A percentile compares a stretch with the other conserved stretches of the same genome.
Conservation (phyloP, 2,113 vertebrate species). For the Meriones unguiculatus region DNA sequence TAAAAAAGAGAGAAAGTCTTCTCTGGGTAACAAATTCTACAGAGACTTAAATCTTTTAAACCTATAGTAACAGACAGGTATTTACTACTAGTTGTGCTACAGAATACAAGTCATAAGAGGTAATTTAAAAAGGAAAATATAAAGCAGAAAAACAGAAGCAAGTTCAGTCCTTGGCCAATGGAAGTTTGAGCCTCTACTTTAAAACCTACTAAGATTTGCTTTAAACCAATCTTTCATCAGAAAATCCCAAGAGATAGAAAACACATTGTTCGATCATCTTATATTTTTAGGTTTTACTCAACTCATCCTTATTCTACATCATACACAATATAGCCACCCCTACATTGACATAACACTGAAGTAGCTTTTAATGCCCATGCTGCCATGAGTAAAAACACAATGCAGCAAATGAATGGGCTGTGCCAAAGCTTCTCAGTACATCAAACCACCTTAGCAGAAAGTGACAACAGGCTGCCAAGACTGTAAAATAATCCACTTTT, state of each 20-base stretch:
- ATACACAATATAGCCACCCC: background rate
- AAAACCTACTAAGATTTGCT: background rate
- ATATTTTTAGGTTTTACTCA: background rate
- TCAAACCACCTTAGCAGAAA: constrained; percentile 61
- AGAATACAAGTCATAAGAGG: background rate
- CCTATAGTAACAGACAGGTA: background rate
- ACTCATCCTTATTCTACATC: background rate
- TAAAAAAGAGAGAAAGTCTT: background rate
- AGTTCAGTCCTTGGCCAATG: background rate
- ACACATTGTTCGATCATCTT: constrained; percentile 26
- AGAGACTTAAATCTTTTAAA: background rate
- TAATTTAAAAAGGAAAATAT: background rate
- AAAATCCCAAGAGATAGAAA: background rate
- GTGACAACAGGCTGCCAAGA: constrained; percentile 52
- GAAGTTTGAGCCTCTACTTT: background rate
- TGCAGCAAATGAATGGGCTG: background rate
- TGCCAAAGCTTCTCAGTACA: constrained; percentile 27
- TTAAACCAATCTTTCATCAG: background rate
- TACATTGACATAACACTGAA: constrained; percentile 21
- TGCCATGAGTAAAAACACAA: constrained; percentile 28
- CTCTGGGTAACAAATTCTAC: background rate
- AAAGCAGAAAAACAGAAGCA: background rate
- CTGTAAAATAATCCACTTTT: constrained; percentile 65
- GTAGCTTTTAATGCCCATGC: background rate
- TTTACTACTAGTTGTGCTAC: background rate